Percentiles rank a stretch among this genome's conserved stretches.
phyloP scores from a whole-genome alignment of 2,797 vertebrate genomes.

The Periparus ater region DNA sequence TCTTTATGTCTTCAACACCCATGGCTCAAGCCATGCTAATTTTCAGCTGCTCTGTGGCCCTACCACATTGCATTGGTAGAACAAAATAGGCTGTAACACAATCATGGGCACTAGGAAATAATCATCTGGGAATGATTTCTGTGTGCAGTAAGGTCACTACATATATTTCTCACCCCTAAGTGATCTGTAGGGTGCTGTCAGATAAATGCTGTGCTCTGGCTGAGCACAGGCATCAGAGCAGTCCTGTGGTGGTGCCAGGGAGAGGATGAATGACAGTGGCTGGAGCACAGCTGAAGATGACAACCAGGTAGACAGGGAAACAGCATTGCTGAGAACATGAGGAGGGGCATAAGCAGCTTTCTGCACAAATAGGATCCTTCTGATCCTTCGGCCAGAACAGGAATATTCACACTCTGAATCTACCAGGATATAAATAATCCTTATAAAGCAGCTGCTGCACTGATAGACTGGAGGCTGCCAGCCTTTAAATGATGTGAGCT shows the following conservation, averaged over 20 bases:
- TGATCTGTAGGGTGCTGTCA: not conserved
- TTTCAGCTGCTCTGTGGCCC: not conserved
- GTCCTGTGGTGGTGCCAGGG: not conserved
- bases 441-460: not conserved
- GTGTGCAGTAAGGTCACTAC: not conserved
- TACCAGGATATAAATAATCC: not conserved
- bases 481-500: not conserved
- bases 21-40: not conserved
- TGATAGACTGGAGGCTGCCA: not conserved
- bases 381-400: not conserved
- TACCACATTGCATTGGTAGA: not conserved
- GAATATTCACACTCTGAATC: not conserved
- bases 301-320: not conserved
- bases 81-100: not conserved
- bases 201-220: not conserved
- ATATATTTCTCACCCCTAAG: not conserved
- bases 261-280: not conserved
- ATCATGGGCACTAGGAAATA: not conserved
- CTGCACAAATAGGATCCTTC: not conserved
- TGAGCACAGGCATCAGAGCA: not conserved
- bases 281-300: not conserved
- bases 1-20: not conserved
- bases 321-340: not conserved
- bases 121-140: not conserved
- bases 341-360: not conserved